Base-by-base conservation (phyloP, 2,888 invertebrate species). In the Argyresthia goedartella region DNA sequence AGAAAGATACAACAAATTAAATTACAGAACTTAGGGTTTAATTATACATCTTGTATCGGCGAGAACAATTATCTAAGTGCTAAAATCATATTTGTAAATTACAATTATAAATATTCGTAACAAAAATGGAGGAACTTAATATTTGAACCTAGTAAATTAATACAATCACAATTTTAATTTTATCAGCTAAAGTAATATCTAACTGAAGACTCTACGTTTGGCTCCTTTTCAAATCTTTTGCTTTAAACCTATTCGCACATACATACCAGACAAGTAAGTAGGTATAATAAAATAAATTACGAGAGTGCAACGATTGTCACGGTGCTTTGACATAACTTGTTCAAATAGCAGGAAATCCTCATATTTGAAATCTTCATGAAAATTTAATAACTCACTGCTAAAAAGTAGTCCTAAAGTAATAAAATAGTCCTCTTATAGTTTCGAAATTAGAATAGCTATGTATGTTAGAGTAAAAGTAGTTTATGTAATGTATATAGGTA, bases 101-200 rank as follows among this genome's bases (percentile, higher is more conserved):
- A 78, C 72, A 77, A 71, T 75, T 73, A 81, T 80, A 82, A 81
- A 82, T 84, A 81, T 69, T 70, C 65, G 70, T 82, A 85, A 84
- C 82, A 81, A 82, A 85, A 81, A 69, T 76, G 71, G 76, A 85
- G 86, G 85, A 86, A 85, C 85, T 84, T 76, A 86, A 79, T 75
- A 81, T 78, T 81, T 81, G 73, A 75, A 77, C 67, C 73, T 71
- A 79, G 72, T 75, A 74, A 74, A 72, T 62, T 72, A 76, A 67
- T 69, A 73, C 68, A 75, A 81, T 81, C 80, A 81, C 82, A 81
- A 68, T 48, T 42, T 52, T 35, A 15, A 47, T 36, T 51, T 46
- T 43, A 53, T 36, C 35, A 53, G 43, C 47, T 53, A 53, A 50
- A 48, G 13, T 69, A 73, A 79, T 67, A 70, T 80, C 74, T 70